Conservation (phyloP, 2,888 invertebrate species). For the Acronicta leporina region DNA sequence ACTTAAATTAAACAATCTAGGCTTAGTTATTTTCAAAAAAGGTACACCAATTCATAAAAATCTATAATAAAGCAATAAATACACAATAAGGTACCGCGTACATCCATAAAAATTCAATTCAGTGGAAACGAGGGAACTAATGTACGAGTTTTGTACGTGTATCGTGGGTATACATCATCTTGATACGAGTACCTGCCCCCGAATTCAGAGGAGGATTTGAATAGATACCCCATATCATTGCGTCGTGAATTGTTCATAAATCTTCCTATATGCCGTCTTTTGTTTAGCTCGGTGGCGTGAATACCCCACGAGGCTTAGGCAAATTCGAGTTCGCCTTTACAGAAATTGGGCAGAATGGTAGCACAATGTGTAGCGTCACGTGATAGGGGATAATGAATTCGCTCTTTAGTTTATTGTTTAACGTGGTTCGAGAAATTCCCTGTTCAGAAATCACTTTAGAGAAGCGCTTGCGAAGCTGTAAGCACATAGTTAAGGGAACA, state of each 20-base stretch:
- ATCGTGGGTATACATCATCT: conserved; percentile 75
- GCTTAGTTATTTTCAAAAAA: conserved; percentile 37
- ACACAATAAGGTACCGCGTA: conserved; percentile 36
- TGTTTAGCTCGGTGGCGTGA: conserved; percentile 79
- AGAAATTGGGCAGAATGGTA: conserved; percentile 63
- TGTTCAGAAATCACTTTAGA: conserved; percentile 44
- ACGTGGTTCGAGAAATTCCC: conserved; percentile 52
- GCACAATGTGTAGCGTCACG: conserved; percentile 42
- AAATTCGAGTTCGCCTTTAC: conserved; percentile 72
- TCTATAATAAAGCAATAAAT: conserved; percentile 20
- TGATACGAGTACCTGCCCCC: conserved; percentile 71
- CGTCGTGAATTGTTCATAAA: conserved; percentile 86
- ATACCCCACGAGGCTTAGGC: conserved; percentile 71
- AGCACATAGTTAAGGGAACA: conserved; percentile 43
- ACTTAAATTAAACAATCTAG: conserved; percentile 39
- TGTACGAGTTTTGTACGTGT: conserved; percentile 68
- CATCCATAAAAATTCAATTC: conserved; percentile 66
- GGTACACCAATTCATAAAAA: conserved; percentile 19
- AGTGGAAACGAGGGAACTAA: conserved; percentile 58
- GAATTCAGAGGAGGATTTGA: conserved; percentile 79
- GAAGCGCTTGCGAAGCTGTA: conserved; percentile 28
- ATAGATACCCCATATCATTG: conserved; percentile 85
- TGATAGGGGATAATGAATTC: conserved; percentile 61
- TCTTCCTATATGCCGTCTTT: conserved; percentile 82
- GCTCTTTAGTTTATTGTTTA: conserved; percentile 60